Evolutionary conservation across 2,888 invertebrate species (phyloP), one percentile per base, ranked within the genome.

Genomic region (Caenorhabditis japonica): DNA sequence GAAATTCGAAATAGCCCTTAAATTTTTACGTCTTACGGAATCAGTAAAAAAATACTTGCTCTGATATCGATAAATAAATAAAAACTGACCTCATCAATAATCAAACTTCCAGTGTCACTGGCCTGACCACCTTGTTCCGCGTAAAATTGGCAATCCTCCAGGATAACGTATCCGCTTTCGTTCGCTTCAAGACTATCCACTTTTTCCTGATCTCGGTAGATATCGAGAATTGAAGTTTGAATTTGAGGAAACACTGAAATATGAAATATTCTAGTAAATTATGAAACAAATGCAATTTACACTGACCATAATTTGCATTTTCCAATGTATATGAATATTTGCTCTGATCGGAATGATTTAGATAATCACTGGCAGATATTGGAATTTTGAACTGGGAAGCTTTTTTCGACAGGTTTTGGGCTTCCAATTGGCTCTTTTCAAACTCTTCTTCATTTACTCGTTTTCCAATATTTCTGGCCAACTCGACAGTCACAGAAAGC

Each of bases 61-160:
- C n/a, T n/a, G n/a, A n/a, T n/a, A n/a, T n/a, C n/a, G n/a, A n/a
- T n/a, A n/a, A n/a, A n/a, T n/a, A n/a, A n/a, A n/a, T n/a, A n/a
- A n/a, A n/a, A n/a, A n/a, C n/a, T n/a, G n/a, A 69, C 62, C 3
- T 33, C 39, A 19, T 36, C 47, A 27, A 53, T 21, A 4, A 59
- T 4, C 23, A 73, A 49, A 2, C 25, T 13, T 17, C 73, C 73
- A 13, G 1, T 19, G 47, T 73, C 73, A 33, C 53, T 43, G 1
- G 46, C 43, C 49, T 74, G 73, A n/a, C 68, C 68, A 4, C 68
- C 68, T 47, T 68, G 62, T 33, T 74, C 68, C 23, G 56, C 77
- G 41, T 75, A 77, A 52, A 77, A 77, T 33, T 75, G 75, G 30
- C 75, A 77, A 12, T 62, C 23, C 47, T 77, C 73, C 46, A 77